Percentiles rank a stretch among this genome's conserved stretches.
Conservation (phyloP, 2,797 vertebrate species). For the Telmatherina bonti region DNA sequence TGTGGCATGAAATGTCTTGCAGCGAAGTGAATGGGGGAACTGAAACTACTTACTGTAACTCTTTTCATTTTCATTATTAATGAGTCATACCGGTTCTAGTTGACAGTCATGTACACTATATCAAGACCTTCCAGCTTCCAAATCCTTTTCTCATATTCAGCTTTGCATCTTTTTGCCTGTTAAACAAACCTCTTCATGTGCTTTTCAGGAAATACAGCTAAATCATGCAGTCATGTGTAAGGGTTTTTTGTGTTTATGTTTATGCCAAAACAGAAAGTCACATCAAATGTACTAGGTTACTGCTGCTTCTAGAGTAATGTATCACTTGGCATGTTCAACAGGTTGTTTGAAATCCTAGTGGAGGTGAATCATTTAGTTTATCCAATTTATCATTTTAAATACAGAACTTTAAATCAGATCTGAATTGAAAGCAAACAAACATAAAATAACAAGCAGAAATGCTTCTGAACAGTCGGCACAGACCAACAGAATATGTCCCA, state of each 20-base stretch:
- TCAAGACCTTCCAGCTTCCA: neutral
- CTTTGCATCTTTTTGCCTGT: neutral
- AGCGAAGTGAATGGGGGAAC: constrained; percentile 19
- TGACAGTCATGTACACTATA: neutral
- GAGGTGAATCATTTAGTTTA: neutral
- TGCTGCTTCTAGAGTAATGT: neutral
- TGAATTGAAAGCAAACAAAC: neutral
- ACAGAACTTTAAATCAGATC: neutral
- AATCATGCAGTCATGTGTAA: no score
- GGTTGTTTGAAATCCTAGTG: neutral
- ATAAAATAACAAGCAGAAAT: neutral
- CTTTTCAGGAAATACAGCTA: neutral
- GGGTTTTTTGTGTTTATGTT: no score
- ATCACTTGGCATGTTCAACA: neutral
- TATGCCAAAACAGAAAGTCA: neutral
- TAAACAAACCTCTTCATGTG: no score
- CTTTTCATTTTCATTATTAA: neutral
- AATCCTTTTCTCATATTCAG: neutral
- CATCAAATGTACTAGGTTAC: neutral
- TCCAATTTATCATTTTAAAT: neutral
- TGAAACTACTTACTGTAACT: neutral
- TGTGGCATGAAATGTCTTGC: neutral
- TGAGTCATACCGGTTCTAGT: neutral
- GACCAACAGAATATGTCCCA: neutral
- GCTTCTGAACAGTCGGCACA: neutral